Conservation (phyloP, 1,140 invertebrate genomes). For the Charaxes varanes region DNA sequence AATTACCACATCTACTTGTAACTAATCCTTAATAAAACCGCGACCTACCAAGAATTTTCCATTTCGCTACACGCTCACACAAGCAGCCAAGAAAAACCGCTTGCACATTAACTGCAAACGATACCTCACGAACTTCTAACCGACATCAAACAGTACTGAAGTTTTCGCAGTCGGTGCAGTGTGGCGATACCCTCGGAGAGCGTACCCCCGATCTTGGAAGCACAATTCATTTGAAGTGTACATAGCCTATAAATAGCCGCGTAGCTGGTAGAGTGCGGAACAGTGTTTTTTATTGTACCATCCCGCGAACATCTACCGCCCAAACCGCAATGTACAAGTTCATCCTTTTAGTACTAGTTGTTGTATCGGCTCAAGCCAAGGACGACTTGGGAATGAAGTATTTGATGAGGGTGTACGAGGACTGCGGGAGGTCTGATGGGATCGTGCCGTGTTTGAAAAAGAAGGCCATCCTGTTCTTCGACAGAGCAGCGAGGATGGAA, state of each 20-base stretch:
- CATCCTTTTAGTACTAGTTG: constrained; percentile 24
- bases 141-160: not conserved
- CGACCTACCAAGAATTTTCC: constrained; percentile 32
- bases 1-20: constrained; percentile 2
- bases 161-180: constrained; percentile 8
- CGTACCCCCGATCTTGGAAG: constrained; percentile 46
- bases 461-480: constrained; percentile 85
- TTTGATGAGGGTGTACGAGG: constrained; percentile 77
- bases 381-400: constrained; percentile 72
- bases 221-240: constrained; percentile 43
- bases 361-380: constrained; percentile 25
- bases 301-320: constrained; percentile 17
- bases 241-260: constrained; percentile 58
- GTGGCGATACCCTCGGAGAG: constrained; percentile 25
- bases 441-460: constrained; percentile 85
- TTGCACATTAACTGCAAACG: constrained; percentile 20
- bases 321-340: constrained; percentile 10
- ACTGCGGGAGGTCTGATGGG: constrained; percentile 75
- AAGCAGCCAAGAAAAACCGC: constrained; percentile 18
- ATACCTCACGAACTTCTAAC: constrained; percentile 4
- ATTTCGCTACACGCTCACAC: constrained; percentile 43
- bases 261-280: constrained; percentile 20
- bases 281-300: constrained; percentile 56
- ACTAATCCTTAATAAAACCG: constrained; percentile 2
- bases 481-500: constrained; percentile 81